phyloP scores from a whole-genome alignment of 1,140 invertebrate species.

The Arctopsyche grandis region DNA sequence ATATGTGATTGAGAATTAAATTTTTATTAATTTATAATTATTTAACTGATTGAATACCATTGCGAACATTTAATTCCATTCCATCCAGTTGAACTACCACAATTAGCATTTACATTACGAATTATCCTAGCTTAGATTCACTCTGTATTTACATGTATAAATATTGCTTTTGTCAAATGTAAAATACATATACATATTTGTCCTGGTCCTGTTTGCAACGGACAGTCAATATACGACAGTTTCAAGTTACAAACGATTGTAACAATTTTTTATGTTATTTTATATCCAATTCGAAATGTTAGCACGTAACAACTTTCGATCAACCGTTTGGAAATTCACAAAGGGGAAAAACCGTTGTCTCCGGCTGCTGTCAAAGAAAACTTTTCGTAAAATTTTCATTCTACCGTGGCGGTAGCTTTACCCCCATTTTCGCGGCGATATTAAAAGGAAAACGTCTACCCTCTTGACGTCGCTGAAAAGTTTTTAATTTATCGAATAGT shows the following conservation, averaged over 20 bases:
- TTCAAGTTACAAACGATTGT: not conserved
- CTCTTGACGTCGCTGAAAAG: not conserved
- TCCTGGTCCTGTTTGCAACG: too few species aligned
- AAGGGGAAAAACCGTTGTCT: conserved; percentile 27
- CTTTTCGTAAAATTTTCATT: conserved; percentile 32
- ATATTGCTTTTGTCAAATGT: too few species aligned
- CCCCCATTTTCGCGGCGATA: conserved; percentile 15
- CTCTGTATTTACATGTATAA: too few species aligned
- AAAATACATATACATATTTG: too few species aligned
- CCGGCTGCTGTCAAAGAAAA: conserved; percentile 28
- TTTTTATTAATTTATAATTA: too few species aligned
- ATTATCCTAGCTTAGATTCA: too few species aligned
- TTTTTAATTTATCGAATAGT: conserved; percentile 38
- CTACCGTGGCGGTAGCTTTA: not conserved
- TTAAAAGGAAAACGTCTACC: conserved; percentile 22
- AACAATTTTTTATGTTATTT: not conserved
- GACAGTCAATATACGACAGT: too few species aligned
- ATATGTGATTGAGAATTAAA: too few species aligned
- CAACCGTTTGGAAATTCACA: conserved; percentile 30
- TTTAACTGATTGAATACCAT: too few species aligned
- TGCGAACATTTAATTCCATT: too few species aligned
- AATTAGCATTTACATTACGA: too few species aligned
- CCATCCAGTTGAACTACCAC: too few species aligned
- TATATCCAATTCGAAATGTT: not conserved
- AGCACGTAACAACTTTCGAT: conserved; percentile 22